phyloP scores from a whole-genome alignment of 1,140 invertebrate genomes.

The Bombus turneri region DNA sequence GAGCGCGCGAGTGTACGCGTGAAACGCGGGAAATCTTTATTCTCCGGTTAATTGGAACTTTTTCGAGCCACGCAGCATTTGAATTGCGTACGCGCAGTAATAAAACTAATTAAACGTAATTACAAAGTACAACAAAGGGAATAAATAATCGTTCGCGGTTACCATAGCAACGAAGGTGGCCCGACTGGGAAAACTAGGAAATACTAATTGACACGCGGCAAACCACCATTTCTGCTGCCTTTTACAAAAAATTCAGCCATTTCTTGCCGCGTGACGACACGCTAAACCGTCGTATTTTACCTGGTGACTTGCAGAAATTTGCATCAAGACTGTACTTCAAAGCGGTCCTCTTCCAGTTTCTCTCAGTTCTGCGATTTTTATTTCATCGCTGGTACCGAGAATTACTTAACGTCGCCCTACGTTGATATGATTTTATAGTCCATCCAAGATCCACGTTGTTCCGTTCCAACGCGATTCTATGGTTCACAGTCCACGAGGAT shows the following conservation, averaged over 20 bases:
- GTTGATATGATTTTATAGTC: neutral
- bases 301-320: neutral
- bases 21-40: neutral
- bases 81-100: neutral
- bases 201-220: constrained; percentile 4
- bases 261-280: too few relatives aligned
- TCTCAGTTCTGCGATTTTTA: too few relatives aligned
- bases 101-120: constrained; percentile 23
- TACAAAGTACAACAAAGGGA: constrained; percentile 11
- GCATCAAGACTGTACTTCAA: neutral
- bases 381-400: neutral
- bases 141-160: neutral
- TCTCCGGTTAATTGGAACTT: neutral
- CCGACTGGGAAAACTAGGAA: neutral
- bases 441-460: neutral
- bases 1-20: neutral
- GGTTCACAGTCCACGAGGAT: too few relatives aligned
- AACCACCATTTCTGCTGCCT: neutral
- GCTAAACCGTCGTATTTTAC: neutral
- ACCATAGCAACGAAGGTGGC: neutral
- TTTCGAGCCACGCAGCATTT: neutral
- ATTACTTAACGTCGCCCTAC: neutral
- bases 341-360: neutral
- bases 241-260: neutral
- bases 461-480: neutral